Evolutionary conservation across 2,113 vertebrate genomes (phyloP).

Genomic region (Scatophagus argus): DNA sequence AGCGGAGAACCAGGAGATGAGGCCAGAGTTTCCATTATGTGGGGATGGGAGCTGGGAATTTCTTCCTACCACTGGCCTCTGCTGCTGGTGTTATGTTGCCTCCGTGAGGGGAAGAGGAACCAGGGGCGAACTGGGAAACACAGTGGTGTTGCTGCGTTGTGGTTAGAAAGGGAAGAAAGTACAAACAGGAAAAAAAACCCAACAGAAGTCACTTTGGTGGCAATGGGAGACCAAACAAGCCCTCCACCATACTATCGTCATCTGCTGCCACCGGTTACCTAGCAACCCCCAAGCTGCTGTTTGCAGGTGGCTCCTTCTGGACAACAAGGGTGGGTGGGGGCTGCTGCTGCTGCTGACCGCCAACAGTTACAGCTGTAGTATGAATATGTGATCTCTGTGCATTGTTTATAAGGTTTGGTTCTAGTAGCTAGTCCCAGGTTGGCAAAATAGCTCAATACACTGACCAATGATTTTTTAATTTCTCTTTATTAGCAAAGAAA

Average conservation of each 20-base stretch:
- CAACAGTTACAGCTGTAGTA: conserved; percentile 25
- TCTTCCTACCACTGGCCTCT: conserved; percentile 70
- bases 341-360: conserved; percentile 44
- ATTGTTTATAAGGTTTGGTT: not conserved
- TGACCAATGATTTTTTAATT: not conserved
- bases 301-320: conserved; percentile 70
- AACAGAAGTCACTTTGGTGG: conserved; percentile 37
- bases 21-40: conserved; percentile 81
- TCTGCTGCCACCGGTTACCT: conserved; percentile 75
- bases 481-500: not conserved
- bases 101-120: conserved; percentile 39
- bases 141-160: conserved; percentile 12
- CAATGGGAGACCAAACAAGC: conserved; percentile 49
- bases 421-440: not conserved
- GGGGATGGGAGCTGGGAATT: conserved; percentile 64
- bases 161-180: conserved; percentile 12
- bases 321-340: conserved; percentile 57
- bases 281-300: conserved; percentile 78
- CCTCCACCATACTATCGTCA: conserved; percentile 58
- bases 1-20: conserved; percentile 69
- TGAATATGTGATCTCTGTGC: not conserved
- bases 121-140: not conserved
- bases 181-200: not conserved
- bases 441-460: not conserved
- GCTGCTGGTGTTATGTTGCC: conserved; percentile 70